Evolutionary conservation across 2,113 vertebrate species (phyloP).

Genomic region (Psephotus haematonotus): DNA sequence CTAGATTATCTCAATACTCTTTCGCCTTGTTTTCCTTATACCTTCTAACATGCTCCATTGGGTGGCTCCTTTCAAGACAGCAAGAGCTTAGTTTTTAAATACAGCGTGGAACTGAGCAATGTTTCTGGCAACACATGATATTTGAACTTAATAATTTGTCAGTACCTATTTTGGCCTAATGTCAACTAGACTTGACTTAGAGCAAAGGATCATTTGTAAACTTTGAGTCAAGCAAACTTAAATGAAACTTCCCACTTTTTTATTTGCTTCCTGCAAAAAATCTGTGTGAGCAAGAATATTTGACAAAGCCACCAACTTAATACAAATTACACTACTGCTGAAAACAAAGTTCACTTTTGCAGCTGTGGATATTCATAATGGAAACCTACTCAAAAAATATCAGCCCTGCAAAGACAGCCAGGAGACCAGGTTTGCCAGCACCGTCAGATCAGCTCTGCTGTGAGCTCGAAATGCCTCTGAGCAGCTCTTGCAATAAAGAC

Average conservation of each 20-base stretch:
- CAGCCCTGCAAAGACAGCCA: fast-evolving
- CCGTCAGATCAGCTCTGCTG: background rate
- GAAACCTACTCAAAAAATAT: background rate
- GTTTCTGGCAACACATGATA: background rate
- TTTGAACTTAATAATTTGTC: background rate
- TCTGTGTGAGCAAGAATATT: background rate
- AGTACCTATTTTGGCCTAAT: background rate
- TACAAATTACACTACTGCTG: background rate
- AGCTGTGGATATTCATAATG: background rate
- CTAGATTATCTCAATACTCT: background rate
- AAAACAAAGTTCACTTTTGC: background rate
- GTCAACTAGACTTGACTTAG: background rate
- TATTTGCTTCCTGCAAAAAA: background rate
- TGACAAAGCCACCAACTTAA: background rate
- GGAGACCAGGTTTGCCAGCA: background rate
- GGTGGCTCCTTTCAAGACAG: background rate
- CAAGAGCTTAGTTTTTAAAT: background rate
- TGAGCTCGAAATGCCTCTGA: background rate
- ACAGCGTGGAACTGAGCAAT: background rate
- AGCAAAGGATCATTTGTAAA: background rate
- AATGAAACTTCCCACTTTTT: background rate
- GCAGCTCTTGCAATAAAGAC: background rate
- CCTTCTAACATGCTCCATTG: background rate
- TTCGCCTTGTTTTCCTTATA: background rate
- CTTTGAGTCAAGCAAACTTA: background rate